Percentiles rank a stretch among this genome's conserved stretches.
phyloP scores from a whole-genome alignment of 2,888 invertebrate species.

The Erynnis tages region DNA sequence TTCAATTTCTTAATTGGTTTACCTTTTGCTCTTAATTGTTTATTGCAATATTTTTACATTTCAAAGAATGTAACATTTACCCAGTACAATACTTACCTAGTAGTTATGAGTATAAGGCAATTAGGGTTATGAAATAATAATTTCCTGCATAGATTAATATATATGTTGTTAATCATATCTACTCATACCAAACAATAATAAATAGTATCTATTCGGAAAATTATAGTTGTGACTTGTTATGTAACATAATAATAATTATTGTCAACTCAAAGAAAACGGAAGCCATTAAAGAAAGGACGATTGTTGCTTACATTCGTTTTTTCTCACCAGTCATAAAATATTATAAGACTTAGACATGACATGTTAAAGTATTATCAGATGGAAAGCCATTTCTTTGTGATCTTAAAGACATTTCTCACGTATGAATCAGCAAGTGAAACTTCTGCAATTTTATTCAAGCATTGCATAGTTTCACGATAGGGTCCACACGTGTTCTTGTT shows the following conservation, averaged over 20 bases:
- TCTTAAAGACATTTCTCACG: constrained; percentile 14
- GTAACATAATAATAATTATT: background rate
- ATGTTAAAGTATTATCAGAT: constrained; percentile 18
- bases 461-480: background rate
- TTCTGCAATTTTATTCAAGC: constrained; percentile 9
- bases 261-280: background rate
- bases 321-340: constrained; percentile 18
- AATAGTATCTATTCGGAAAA: too few species aligned
- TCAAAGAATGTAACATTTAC: too few species aligned
- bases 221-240: too few species aligned
- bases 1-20: constrained; percentile 5
- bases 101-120: too few species aligned
- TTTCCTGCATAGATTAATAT: too few species aligned
- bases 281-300: background rate
- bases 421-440: constrained; percentile 14
- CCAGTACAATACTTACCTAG: too few species aligned
- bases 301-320: background rate
- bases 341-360: constrained; percentile 10
- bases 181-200: too few species aligned
- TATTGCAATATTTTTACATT: background rate
- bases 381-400: constrained; percentile 23
- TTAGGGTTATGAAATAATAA: too few species aligned
- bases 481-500: constrained; percentile 1
- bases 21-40: background rate
- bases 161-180: too few species aligned